These are phyloP conservation scores for Meteorus cinctellus DNA, from an alignment of 2,888 invertebrate species.

Conservation along the genomic window DNA sequence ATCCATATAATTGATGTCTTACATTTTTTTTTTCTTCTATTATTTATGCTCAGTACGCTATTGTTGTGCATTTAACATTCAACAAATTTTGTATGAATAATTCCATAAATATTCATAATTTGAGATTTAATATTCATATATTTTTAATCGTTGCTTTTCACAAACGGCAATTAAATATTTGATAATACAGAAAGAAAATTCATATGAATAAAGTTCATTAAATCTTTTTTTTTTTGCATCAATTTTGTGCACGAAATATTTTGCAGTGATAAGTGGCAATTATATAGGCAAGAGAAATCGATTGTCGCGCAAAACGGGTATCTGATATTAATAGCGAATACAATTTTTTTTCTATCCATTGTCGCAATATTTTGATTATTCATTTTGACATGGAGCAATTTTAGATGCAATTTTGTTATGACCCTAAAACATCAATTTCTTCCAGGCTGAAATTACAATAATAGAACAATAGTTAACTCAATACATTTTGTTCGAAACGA, in stretches of 20 bases:
- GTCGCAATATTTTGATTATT: too few species aligned
- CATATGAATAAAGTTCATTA: neutral
- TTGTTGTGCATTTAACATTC: constrained; percentile 28
- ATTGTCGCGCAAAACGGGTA: constrained; percentile 59
- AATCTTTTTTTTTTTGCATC: constrained; percentile 9
- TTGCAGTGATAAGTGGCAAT: constrained; percentile 24
- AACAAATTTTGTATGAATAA: neutral
- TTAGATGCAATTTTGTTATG: too few species aligned
- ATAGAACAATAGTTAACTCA: neutral
- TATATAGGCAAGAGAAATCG: constrained; percentile 6
- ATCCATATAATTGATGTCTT: constrained; percentile 38
- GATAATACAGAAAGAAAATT: neutral
- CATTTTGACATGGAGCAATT: too few species aligned
- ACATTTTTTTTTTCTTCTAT: neutral
- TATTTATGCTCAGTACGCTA: constrained; percentile 18
- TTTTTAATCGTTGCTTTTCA: constrained; percentile 4
- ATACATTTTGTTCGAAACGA: neutral
- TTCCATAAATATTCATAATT: constrained; percentile 19
- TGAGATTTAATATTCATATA: neutral
- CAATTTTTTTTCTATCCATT: neutral
- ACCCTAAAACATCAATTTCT: too few species aligned
- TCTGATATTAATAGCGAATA: constrained; percentile 58
- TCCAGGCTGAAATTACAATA: too few species aligned
- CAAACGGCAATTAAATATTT: neutral
- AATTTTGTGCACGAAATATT: constrained; percentile 37